Percentiles rank a stretch among this genome's conserved stretches.
These are phyloP conservation scores for Murina feae DNA, from an alignment of 2,113 vertebrate species.

Conservation along the genomic window DNA sequence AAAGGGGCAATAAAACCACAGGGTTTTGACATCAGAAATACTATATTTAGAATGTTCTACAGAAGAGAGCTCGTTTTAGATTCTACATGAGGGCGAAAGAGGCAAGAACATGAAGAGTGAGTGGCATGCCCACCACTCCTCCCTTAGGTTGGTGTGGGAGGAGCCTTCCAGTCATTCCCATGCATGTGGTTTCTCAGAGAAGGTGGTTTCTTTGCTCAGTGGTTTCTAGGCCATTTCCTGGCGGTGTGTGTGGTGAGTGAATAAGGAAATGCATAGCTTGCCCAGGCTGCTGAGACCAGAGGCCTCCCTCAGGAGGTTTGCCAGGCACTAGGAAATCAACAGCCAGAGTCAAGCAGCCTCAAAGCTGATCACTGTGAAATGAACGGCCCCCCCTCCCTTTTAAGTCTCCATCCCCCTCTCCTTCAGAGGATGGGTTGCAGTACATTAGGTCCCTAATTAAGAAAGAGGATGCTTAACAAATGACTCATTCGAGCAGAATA, in stretches of 20 bases:
- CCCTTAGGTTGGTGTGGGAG: background rate
- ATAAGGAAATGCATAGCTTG: background rate
- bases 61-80: background rate
- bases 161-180: background rate
- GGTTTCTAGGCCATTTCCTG: background rate
- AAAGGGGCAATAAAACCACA: background rate
- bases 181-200: background rate
- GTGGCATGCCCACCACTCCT: background rate
- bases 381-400: slow-evolving; percentile 1
- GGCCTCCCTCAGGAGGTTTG: background rate
- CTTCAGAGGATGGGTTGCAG: background rate
- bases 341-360: slow-evolving; percentile 30
- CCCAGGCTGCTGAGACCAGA: background rate
- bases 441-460: background rate
- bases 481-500: slow-evolving; percentile 39
- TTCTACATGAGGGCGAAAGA: background rate
- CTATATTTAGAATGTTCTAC: background rate
- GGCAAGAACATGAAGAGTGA: background rate
- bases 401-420: slow-evolving; percentile 22
- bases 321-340: slow-evolving; percentile 10
- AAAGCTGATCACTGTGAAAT: background rate
- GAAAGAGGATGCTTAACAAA: slow-evolving; percentile 8
- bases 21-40: background rate
- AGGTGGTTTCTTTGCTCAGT: background rate
- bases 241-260: background rate